These are phyloP conservation scores for Ectropis crepuscularia DNA, from an alignment of 2,888 invertebrate species.

Conservation along the genomic window DNA sequence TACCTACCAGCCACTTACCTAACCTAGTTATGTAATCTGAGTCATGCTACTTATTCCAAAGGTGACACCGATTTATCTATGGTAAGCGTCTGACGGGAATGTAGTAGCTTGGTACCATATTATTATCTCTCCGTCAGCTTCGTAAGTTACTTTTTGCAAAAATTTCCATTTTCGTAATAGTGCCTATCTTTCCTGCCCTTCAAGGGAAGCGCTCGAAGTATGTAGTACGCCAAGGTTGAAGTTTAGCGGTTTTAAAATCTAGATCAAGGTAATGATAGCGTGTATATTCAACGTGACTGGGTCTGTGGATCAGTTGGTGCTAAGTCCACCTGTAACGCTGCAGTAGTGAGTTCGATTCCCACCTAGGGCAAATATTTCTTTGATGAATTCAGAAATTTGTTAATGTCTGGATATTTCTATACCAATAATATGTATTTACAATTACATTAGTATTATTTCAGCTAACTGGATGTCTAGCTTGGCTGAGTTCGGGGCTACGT, in stretches of 20 bases:
- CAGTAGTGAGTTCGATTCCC: too few species aligned
- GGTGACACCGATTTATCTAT: slow-evolving; percentile 21
- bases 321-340: too few species aligned
- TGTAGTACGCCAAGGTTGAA: slow-evolving; percentile 1
- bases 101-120: slow-evolving; percentile 11
- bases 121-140: slow-evolving; percentile 14
- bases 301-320: too few species aligned
- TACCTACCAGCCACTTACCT: not conserved
- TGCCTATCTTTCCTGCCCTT: slow-evolving; percentile 10
- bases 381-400: too few species aligned
- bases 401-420: too few species aligned
- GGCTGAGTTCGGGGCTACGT: too few species aligned
- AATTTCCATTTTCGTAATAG: slow-evolving; percentile 19
- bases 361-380: too few species aligned
- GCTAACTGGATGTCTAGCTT: too few species aligned
- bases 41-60: slow-evolving; percentile 8
- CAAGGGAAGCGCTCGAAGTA: slow-evolving; percentile 4
- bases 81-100: slow-evolving; percentile 3
- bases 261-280: too few species aligned
- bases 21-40: not conserved
- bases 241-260: slow-evolving; percentile 4
- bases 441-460: too few species aligned
- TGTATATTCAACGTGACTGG: too few species aligned
- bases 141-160: slow-evolving; percentile 12
- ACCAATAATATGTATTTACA: too few species aligned